These are phyloP conservation scores for Delphinapterus leucas DNA, from an alignment of 2,113 vertebrate genomes.

Conservation along the genomic window DNA sequence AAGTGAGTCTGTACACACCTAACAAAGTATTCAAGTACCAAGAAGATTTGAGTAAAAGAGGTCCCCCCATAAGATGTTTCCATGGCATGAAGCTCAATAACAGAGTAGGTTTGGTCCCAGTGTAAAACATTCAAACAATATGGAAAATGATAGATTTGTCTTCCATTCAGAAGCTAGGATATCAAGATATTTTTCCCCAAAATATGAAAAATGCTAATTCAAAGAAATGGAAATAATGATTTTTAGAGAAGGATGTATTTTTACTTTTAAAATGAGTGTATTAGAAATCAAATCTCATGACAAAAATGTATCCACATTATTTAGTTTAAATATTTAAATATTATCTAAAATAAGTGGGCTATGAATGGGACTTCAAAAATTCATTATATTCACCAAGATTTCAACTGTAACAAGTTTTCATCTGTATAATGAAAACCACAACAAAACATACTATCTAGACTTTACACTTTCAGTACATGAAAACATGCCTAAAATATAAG, in stretches of 20 bases:
- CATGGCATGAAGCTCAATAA: not conserved
- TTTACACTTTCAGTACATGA: constrained; percentile 18
- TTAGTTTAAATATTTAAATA: not conserved
- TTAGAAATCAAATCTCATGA: not conserved
- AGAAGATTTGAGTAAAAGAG: not conserved
- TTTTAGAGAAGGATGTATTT: constrained; percentile 13
- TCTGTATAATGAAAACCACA: not conserved
- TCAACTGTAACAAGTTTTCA: constrained; percentile 5
- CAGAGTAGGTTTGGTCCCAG: not conserved
- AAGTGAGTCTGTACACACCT: not conserved
- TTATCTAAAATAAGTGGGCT: not conserved
- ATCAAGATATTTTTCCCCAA: not conserved
- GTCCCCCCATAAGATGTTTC: not conserved
- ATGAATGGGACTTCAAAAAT: not conserved
- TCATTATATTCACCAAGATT: not conserved
- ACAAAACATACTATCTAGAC: not conserved
- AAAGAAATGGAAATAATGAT: not conserved
- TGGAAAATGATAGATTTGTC: not conserved
- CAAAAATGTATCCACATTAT: not conserved
- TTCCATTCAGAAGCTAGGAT: not conserved
- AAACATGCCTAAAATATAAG: constrained; percentile 34
- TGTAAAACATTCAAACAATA: not conserved
- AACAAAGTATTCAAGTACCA: not conserved
- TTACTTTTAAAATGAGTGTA: not conserved
- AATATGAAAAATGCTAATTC: not conserved